These are phyloP conservation scores for Platyrinchus mystaceus DNA, from an alignment of 2,797 vertebrate species.

Conservation along the genomic window DNA sequence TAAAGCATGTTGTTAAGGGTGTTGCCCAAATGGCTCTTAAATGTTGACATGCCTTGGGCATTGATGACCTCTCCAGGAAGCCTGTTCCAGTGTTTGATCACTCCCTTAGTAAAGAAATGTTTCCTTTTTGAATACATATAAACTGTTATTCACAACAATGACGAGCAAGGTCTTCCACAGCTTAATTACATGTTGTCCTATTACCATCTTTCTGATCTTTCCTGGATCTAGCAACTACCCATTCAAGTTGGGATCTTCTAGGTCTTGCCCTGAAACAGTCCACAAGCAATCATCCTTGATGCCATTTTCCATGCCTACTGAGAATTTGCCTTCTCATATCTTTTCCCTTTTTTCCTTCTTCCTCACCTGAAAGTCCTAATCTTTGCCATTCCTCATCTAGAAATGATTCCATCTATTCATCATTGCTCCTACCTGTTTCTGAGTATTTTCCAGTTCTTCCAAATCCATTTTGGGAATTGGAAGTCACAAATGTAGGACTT, in stretches of 20 bases:
- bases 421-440: neutral
- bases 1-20: fast-evolving
- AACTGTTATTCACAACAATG: neutral
- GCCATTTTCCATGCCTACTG: neutral
- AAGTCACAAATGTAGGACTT: neutral
- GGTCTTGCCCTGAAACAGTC: neutral
- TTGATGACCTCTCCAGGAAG: fast-evolving
- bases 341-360: neutral
- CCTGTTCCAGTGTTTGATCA: neutral
- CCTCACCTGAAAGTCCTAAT: neutral
- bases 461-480: neutral
- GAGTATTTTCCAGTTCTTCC: neutral
- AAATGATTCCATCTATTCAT: neutral
- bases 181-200: neutral
- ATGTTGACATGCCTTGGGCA: fast-evolving
- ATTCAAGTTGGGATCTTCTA: neutral
- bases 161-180: neutral
- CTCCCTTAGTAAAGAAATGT: neutral
- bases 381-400: neutral
- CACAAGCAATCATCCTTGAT: neutral
- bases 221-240: neutral
- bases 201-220: neutral
- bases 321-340: fast-evolving
- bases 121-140: neutral
- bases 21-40: neutral